Evolutionary conservation across 2,888 invertebrate species (phyloP), one percentile per base, ranked within the genome.

Genomic region (Meiosimyza decipiens): DNA sequence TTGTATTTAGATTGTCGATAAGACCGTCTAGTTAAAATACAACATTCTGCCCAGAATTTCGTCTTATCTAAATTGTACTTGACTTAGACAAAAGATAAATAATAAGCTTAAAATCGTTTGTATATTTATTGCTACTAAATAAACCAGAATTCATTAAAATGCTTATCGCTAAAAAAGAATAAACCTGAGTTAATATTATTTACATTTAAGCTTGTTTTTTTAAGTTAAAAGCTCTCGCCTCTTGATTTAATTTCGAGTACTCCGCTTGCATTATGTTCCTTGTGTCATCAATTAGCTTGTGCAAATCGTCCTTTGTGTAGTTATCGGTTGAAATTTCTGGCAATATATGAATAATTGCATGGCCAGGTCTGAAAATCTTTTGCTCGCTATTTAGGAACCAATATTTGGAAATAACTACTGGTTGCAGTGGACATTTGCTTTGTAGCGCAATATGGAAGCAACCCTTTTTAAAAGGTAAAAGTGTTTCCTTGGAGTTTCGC

Each of bases 401-500:
- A 86, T 96, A 97, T 82, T 92, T 90, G 9, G 95, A 96, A 73
- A 96, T 92, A 33, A 96, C 95, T 1, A 97, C 92, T 0, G 98
- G 97, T 82, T 96, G 93, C 75, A 98, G 92, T 6, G 96, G 95
- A 74, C 95, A 92, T 82, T 91, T 91, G 6, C 94, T 93, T 77
- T 92, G 91, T 76, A 97, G 88, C 0, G 98, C 98, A 76, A 98
- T 92, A 87, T 97, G 96, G 88, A 99, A 98, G 5, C 96, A 97
- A 11, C 98, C 98, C 85, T 98, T 98, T 84, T 98, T 97, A 87
- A 98, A 97, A 2, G 96, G 95, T 79, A 97, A 87, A 81, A 98
- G 87, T 40, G 90, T 90, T 49, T 92, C 93, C 70, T 90, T 91
- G n/a, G 90, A 90, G 83, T 93, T 92, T 75, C 98, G 89, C 9